Evolutionary conservation across 2,888 invertebrate genomes (phyloP).

Genomic region (Chydorus sphaericus): DNA sequence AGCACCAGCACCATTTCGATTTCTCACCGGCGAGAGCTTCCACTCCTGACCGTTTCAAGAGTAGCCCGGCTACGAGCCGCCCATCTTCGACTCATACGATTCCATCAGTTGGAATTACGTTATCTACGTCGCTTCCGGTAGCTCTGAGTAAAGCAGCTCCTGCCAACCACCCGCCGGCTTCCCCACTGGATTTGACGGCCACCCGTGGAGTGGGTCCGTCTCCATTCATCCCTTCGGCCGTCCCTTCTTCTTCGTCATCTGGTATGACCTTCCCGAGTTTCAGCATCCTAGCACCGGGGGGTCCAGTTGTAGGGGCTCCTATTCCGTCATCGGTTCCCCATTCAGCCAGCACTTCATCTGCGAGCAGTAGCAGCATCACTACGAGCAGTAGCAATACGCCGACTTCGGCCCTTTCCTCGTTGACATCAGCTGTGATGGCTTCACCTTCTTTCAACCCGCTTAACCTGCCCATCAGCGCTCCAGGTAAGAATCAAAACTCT

Average conservation of each 20-base stretch:
- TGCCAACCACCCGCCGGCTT: slow-evolving; percentile 29
- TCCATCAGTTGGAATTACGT: not conserved
- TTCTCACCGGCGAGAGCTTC: slow-evolving; percentile 9
- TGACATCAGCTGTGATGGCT: slow-evolving; percentile 64
- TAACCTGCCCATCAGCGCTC: slow-evolving; percentile 57
- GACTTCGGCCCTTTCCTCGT: slow-evolving; percentile 60
- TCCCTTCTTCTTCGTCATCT: slow-evolving; percentile 14
- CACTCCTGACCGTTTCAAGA: slow-evolving; percentile 17
- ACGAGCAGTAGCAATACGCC: not conserved
- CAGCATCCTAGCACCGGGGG: not conserved
- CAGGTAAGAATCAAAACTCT: slow-evolving; percentile 16
- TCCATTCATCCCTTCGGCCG: slow-evolving; percentile 7
- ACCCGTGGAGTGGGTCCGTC: slow-evolving; percentile 15
- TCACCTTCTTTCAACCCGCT: slow-evolving; percentile 77
- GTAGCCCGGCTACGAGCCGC: slow-evolving; percentile 25
- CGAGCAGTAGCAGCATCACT: no score
- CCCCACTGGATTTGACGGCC: slow-evolving; percentile 37
- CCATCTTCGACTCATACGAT: not conserved
- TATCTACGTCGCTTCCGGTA: no score
- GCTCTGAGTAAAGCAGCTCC: no score
- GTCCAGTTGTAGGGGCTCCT: no score
- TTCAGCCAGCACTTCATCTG: no score
- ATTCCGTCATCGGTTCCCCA: no score
- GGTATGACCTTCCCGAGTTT: no score
- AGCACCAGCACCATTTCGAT: slow-evolving; percentile 1